Base-by-base conservation (phyloP, 2,888 invertebrate genomes). In the Strigamia crassipes region DNA sequence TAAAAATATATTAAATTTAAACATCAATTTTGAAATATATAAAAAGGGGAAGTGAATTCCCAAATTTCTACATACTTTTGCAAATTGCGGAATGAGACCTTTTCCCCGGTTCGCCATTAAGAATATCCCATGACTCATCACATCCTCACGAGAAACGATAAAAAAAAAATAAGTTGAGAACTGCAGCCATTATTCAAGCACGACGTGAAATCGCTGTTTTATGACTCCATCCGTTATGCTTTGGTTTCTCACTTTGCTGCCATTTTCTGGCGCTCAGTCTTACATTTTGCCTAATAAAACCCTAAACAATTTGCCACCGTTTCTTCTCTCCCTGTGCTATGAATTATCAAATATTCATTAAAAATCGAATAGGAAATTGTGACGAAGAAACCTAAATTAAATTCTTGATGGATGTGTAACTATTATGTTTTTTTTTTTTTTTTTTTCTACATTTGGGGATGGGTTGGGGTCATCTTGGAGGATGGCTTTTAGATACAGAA, bases 151-250 rank as follows among this genome's bases (percentile, higher is more conserved):
- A 66, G 66, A 66, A 66, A 66, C 23, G 27, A 23, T 23, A 61
- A 27, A 66, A 66, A 66, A 66, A 51, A 51, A 51, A 51, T 51
- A 51, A 51, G 66, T 27, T 15, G 66, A 66, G 66, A 9, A 31
- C 27, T 66, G 66, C 23, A 27, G 66, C 66, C 15, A 66, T 66
- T 66, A 66, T 66, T 66, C 66, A 66, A 66, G 66, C 66, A 66
- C 66, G 66, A 66, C 66, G 27, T 15, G 66, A 66, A 66, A 66
- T 66, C 66, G 66, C 66, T 66, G 66, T 66, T 66, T 66, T 66
- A 66, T 66, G 66, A 66, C 66, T 31, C 66, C 66, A 66, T 66
- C 23, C 66, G 66, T 66, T 66, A 66, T 66, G 66, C 66, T 66
- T 66, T 66, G 66, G 66, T 66, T 66, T 66, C 66, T 27, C 66